Base-by-base conservation (phyloP, 2,113 vertebrate genomes). In the Cochlearius cochlearius region DNA sequence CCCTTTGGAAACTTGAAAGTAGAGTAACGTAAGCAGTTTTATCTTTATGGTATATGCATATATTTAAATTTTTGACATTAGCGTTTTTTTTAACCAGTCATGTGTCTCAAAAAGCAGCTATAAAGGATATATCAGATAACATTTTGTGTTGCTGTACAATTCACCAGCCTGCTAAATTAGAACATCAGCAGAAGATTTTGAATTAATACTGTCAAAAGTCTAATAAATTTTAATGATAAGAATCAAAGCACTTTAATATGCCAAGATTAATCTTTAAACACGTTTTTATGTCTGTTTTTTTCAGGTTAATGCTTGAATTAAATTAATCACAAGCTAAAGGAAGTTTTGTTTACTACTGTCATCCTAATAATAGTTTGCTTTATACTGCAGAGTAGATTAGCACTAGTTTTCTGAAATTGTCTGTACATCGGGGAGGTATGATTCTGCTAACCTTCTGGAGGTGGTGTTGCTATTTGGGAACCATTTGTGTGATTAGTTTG, bases 141-240 rank as follows among this genome's bases (percentile, higher is more conserved):
- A 1, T 88, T 77, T 62, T 84, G 5, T 73, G 22, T 62, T 93
- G 64, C 88, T 88, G 36, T 81, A 56, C 53, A 72, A 45, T 86
- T 83, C 30, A 64, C 32, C 30, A 94, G 80, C 27, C 38, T 78
- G 36, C 69, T 91, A 78, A 92, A 92, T 88, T 63, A 84, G 90
- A 87, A 29, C 68, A 86, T 81, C 66, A 41, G 43, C 36, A 59
- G 86, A 88, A 79, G 50, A 92, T 72, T 96, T 93, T 89, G 67
- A 94, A 94, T 96, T 94, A 92, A 91, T 90, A 45, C 67, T 90
- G 67, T 77, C 66, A 87, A 90, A 96, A 85, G 32, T 93, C 49
- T 92, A 93, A 96, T 87, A 80, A 60, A 92, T 92, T 91, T 75
- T 93, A 87, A 89, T 73, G 41, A 92, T 89, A 91, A 95, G 59